phyloP scores from a whole-genome alignment of 2,113 vertebrate species.

The Caretta caretta region DNA sequence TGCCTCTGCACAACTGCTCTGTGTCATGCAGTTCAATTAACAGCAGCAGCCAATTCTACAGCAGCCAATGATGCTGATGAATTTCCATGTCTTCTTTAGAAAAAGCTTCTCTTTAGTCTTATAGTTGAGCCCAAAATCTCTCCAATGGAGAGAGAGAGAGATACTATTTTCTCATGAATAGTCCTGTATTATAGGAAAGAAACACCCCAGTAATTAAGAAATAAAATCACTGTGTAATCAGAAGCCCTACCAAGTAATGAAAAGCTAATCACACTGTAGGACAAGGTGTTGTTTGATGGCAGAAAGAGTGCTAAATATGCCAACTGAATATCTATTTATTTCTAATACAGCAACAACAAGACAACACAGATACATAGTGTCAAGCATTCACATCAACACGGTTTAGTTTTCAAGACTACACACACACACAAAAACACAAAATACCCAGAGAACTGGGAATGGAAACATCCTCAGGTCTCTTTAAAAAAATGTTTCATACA shows the following conservation, averaged over 20 bases:
- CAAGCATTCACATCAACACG: background rate
- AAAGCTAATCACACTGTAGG: constrained; percentile 5
- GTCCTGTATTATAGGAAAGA: constrained; percentile 2
- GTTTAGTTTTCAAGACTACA: background rate
- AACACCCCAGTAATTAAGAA: background rate
- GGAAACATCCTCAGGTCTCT: background rate
- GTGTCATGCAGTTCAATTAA: background rate
- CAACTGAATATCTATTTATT: constrained; percentile 47
- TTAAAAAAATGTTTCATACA: background rate
- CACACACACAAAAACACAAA: background rate
- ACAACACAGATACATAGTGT: background rate
- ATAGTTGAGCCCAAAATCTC: background rate
- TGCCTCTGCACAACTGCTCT: background rate
- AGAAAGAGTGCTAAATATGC: constrained; percentile 42
- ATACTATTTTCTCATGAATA: background rate
- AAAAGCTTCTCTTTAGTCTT: background rate
- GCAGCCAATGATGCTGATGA: background rate
- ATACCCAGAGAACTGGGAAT: background rate
- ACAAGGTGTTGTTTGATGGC: constrained; percentile 17
- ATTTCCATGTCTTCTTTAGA: background rate
- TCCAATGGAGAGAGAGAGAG: background rate
- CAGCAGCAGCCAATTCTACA: background rate
- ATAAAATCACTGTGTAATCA: constrained; percentile 25
- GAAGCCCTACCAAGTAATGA: constrained; percentile 12
- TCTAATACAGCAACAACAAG: background rate